phyloP scores from a whole-genome alignment of 2,113 vertebrate species.

The Labeo rohita region DNA sequence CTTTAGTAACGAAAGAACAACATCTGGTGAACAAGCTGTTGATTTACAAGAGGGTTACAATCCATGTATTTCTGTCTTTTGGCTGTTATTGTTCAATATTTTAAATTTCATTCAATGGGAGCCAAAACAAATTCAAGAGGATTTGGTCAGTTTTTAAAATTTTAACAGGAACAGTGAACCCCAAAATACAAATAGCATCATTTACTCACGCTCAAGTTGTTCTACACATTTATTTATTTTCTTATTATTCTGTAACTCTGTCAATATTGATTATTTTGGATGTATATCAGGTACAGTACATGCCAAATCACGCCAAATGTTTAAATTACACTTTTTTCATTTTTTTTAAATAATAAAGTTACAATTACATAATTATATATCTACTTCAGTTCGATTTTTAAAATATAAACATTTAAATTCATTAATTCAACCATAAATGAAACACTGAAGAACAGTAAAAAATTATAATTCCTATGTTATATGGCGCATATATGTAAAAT shows the following conservation, averaged over 20 bases:
- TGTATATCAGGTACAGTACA: no score
- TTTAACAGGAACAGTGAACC: neutral
- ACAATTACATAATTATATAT: no score
- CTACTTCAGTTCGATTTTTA: no score
- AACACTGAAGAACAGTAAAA: no score
- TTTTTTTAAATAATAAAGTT: no score
- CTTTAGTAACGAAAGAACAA: constrained; percentile 13
- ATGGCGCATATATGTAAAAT: no score
- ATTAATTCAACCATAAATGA: no score
- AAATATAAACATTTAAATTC: no score
- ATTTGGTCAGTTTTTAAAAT: neutral
- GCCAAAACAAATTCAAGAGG: neutral
- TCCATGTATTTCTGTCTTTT: neutral
- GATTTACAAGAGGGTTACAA: constrained; percentile 9
- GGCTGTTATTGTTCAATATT: neutral
- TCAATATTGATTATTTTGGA: no score
- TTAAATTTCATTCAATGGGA: neutral
- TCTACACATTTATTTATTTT: neutral
- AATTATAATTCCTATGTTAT: no score
- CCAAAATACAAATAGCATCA: neutral
- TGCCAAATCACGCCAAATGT: no score
- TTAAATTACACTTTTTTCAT: no score
- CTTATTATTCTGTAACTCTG: neutral
- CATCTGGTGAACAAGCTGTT: constrained; percentile 10
- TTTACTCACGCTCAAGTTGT: neutral